phyloP scores from a whole-genome alignment of 2,113 vertebrate species.

The Limnothrissa miodon region DNA sequence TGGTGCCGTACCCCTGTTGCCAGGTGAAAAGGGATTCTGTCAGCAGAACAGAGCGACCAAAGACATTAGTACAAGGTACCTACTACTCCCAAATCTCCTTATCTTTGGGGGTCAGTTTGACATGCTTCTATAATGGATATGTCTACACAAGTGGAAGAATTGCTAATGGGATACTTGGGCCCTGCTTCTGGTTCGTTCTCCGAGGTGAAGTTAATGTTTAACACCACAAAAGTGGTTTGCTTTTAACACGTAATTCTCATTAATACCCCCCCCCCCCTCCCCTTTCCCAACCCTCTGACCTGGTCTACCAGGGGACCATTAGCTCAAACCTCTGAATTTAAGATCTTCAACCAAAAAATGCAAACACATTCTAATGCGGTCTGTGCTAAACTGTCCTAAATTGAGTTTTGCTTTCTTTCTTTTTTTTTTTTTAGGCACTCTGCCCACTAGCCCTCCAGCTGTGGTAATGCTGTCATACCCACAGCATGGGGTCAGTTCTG shows the following conservation, averaged over 20 bases:
- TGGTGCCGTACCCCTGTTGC: background rate
- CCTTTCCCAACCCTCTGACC: background rate
- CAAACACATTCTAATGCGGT: background rate
- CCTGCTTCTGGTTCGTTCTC: background rate
- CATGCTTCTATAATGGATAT: background rate
- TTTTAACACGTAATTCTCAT: background rate
- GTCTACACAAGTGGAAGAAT: constrained; percentile 1
- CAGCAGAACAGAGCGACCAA: background rate
- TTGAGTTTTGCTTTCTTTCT: background rate
- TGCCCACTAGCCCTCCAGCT: background rate
- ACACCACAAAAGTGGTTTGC: background rate
- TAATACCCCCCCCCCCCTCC: no score
- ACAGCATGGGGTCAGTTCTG: background rate
- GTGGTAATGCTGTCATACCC: background rate
- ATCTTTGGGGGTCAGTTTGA: background rate
- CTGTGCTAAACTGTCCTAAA: background rate
- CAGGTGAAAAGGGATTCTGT: background rate
- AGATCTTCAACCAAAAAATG: background rate
- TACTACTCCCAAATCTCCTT: background rate
- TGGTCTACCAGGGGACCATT: background rate
- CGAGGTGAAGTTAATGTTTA: background rate
- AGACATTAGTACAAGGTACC: background rate
- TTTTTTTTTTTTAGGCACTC: background rate
- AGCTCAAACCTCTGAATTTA: background rate
- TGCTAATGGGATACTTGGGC: background rate